Evolutionary conservation across 2,113 vertebrate genomes (phyloP).

Genomic region (Malurus alboscapulatus): DNA sequence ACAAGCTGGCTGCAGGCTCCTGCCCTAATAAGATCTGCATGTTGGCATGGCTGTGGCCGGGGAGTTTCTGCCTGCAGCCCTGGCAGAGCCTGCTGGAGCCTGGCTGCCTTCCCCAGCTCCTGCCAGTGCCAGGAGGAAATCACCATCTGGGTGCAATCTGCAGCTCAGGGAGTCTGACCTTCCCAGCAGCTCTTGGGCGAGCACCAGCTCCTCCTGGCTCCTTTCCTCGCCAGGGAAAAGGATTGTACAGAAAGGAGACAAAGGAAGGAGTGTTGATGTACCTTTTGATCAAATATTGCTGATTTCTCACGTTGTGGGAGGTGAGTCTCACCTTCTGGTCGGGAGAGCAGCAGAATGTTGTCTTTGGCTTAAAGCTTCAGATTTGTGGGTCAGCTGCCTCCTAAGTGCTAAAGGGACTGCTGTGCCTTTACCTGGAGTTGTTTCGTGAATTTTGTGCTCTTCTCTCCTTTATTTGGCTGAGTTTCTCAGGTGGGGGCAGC

Average conservation of each 20-base stretch:
- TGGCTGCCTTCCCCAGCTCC: constrained; percentile 13
- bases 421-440: neutral
- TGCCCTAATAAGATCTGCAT: neutral
- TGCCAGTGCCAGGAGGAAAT: constrained; percentile 35
- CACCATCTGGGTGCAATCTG: constrained; percentile 41
- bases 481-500: neutral
- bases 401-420: neutral
- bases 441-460: neutral
- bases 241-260: neutral
- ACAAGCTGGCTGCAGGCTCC: neutral
- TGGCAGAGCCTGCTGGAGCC: neutral
- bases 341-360: neutral
- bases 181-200: neutral
- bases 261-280: neutral
- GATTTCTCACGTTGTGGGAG: neutral
- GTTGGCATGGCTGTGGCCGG: neutral
- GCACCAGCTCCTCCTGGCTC: neutral
- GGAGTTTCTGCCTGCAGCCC: constrained; percentile 7
- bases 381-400: neutral
- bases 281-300: neutral
- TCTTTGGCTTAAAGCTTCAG: neutral
- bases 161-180: neutral
- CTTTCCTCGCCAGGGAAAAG: neutral
- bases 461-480: neutral
- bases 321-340: rapidly evolving